Base-by-base conservation (phyloP, 2,888 invertebrate genomes). In the Apodemia mormo region DNA sequence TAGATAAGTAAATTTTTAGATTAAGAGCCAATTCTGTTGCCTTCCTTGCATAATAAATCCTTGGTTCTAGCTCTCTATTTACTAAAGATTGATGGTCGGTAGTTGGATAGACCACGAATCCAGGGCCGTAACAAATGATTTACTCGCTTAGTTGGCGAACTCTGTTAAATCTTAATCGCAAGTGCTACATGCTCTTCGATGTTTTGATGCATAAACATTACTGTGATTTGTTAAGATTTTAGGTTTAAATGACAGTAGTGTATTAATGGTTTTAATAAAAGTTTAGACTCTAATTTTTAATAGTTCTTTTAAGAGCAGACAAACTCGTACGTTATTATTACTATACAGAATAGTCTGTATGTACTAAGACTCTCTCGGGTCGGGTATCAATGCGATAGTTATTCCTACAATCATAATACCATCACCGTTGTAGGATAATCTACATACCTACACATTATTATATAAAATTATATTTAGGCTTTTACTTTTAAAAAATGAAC, bases 141-240 rank as follows among this genome's bases (percentile, higher is more conserved):
- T 73, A 68, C 68, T 71, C 66, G 70, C 71, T 58, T 64, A 64
- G 69, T 70, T 45, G 66, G 61, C 61, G 61, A 61, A 61, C 61
- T 72, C 72, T 72, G 69, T 72, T 75, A 68, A 58, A 72, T 68
- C 70, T 71, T 75, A 74, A 76, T 73, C 72, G 70, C 68, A 67
- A 66, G 66, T 33, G 61, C 61, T 61, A 61, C 61, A 61, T 61
- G 61, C 61, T 61, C 61, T 61, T 61, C 10, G 61, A 61, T 61
- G 61, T 33, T 61, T 61, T 61, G 66, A 66, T 30, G 14, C 52
- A 30, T 22, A 14, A 29, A 33, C 66, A 52, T 66, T 43, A 65
- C 10, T 22, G 37, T 37, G 43, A n/a, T 65, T 65, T 40, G 65
- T 65, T 14, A 3, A 4, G 65, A 7, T 14, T 43, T 22, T 10